These are phyloP conservation scores for Oreotrochilus melanogaster DNA, from an alignment of 2,113 vertebrate species.

Conservation along the genomic window DNA sequence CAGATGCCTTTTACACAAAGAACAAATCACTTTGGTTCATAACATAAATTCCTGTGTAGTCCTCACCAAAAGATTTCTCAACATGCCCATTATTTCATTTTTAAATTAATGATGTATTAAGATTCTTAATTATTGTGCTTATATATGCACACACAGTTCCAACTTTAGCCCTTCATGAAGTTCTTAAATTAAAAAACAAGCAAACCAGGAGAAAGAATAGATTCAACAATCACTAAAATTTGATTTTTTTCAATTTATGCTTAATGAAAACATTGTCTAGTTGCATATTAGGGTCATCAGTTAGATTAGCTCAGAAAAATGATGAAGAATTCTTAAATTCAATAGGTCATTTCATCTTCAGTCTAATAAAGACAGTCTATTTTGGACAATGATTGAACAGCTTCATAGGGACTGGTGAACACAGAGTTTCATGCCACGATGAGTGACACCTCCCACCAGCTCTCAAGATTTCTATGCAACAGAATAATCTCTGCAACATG, in stretches of 20 bases:
- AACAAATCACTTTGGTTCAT: neutral
- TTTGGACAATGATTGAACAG: neutral
- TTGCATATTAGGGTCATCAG: neutral
- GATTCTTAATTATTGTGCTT: conserved; percentile 19
- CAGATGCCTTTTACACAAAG: neutral
- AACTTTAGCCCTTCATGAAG: neutral
- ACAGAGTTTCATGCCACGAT: neutral
- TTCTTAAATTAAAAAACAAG: conserved; percentile 5
- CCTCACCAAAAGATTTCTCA: neutral
- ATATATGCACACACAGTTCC: neutral
- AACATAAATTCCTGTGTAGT: neutral
- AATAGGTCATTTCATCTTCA: neutral
- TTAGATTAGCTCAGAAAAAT: neutral
- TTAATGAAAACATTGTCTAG: neutral
- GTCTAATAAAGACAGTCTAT: neutral
- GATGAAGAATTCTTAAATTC: neutral
- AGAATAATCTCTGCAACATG: neutral
- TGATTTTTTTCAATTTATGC: neutral
- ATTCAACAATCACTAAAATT: neutral
- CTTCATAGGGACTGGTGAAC: neutral
- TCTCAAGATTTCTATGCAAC: neutral
- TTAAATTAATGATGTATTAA: neutral
- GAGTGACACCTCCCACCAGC: neutral
- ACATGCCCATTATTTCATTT: neutral
- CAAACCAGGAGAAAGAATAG: neutral